Evolutionary conservation across 2,113 vertebrate species (phyloP), one percentile per base, ranked within the genome.

Genomic region (Eubucco bourcierii): DNA sequence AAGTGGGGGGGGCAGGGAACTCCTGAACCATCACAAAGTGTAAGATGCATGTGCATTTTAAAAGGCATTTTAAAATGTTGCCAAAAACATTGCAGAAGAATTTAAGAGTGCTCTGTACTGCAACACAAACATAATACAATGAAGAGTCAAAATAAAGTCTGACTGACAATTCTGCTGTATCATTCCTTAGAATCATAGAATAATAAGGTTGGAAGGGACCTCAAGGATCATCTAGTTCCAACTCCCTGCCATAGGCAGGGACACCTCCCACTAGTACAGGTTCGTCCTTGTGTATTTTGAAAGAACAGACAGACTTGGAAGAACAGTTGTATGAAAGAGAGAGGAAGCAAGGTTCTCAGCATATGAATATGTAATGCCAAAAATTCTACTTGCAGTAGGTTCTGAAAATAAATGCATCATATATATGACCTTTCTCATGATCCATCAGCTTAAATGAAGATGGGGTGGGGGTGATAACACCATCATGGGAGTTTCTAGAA

Each of bases 141-240:
- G 4, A 66, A 81, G 37, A 93, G 37, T 80, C 71, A 94, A 89
- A 95, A 80, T 74, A 46, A 80, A 90, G 28, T 41, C 71, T 66
- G 37, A 88, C 39, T 66, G 34, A 73, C 39, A 90, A 82, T 67
- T 77, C 56, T 4, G 16, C 37, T 60, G 37, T 27, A 94, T 66
- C 81, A 74, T 74, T 83, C 46, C 10, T 79, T 37, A 9, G 37
- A 37, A 37, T 37, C 37, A 37, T 37, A 37, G 37, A 37, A 37
- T 9, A 37, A 9, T 37, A 37, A 37, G 37, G 37, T 37, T 37
- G 37, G 37, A 37, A 37, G 37, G 37, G 37, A 37, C 37, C 37
- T 37, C 37, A 37, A 37, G 37, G 37, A 37, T 37, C 37, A 37
- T 37, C 37, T 37, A 37, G 37, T 37, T 37, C 37, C 37, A 37